phyloP scores from a whole-genome alignment of 2,888 invertebrate genomes.

The Holacanthella duospinosa region DNA sequence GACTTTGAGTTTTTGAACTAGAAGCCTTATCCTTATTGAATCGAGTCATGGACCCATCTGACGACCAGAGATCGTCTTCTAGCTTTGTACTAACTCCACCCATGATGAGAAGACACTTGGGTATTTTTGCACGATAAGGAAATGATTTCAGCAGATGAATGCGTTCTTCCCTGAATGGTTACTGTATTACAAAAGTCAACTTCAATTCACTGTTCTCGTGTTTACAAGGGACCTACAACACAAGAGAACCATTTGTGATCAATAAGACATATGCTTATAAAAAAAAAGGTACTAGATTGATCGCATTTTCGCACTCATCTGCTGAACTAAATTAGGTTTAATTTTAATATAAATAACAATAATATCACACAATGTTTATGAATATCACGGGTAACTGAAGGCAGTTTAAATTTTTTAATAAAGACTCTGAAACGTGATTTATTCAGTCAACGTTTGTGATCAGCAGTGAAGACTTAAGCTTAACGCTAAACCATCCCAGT shows the following conservation, averaged over 20 bases:
- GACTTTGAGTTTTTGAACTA: neutral
- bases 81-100: neutral
- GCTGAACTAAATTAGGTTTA: too few relatives aligned
- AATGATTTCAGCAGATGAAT: slow-evolving; percentile 16
- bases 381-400: too few relatives aligned
- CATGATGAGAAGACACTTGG: too few relatives aligned
- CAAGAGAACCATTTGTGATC: neutral
- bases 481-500: too few relatives aligned
- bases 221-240: slow-evolving; percentile 14
- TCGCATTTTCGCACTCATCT: neutral
- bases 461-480: too few relatives aligned
- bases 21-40: neutral
- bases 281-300: neutral
- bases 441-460: neutral
- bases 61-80: neutral
- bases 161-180: slow-evolving; percentile 8
- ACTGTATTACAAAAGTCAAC: neutral
- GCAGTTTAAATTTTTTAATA: too few relatives aligned
- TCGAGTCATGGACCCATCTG: neutral
- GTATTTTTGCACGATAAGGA: neutral
- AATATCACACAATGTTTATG: too few relatives aligned
- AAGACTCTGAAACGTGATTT: neutral
- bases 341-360: too few relatives aligned
- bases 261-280: neutral
- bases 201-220: slow-evolving; percentile 7